A percentile compares a stretch with the other conserved stretches of the same genome.
phyloP scores from a whole-genome alignment of 1,140 invertebrate species.

The Trichonephila clavipes region DNA sequence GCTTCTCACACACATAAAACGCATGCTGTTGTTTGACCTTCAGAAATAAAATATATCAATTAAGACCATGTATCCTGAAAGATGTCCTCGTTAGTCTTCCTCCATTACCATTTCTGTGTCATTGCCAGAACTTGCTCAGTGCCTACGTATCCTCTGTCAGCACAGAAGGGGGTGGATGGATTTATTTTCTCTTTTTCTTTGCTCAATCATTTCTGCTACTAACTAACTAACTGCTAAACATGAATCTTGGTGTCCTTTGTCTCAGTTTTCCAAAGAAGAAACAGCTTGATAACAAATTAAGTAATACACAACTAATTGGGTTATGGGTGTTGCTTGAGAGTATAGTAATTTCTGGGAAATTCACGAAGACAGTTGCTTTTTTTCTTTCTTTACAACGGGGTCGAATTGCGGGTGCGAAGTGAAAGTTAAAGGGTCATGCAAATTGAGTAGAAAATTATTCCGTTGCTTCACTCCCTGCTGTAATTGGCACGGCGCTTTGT shows the following conservation, averaged over 20 bases:
- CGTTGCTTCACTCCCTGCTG: not conserved
- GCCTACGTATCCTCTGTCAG: not conserved
- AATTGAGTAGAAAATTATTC: not conserved
- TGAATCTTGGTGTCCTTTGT: not conserved
- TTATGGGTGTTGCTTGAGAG: not conserved
- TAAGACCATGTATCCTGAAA: not conserved
- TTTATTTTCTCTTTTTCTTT: not conserved
- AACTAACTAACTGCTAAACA: not conserved
- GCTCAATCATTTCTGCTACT: no score
- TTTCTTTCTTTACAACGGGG: not conserved
- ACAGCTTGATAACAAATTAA: not conserved
- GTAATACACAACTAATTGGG: not conserved
- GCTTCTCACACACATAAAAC: not conserved
- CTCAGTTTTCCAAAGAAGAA: not conserved
- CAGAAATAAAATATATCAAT: not conserved
- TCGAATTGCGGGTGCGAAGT: not conserved
- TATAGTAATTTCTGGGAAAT: not conserved
- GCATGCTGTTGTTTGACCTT: not conserved
- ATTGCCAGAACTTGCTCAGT: not conserved
- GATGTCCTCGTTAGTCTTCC: not conserved
- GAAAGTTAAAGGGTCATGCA: constrained; percentile 10
- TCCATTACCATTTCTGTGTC: not conserved
- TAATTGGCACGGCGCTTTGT: not conserved
- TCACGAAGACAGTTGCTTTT: not conserved
- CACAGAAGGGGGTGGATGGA: not conserved